Conservation (phyloP, 2,797 vertebrate species). For the Sciaenops ocellatus region DNA sequence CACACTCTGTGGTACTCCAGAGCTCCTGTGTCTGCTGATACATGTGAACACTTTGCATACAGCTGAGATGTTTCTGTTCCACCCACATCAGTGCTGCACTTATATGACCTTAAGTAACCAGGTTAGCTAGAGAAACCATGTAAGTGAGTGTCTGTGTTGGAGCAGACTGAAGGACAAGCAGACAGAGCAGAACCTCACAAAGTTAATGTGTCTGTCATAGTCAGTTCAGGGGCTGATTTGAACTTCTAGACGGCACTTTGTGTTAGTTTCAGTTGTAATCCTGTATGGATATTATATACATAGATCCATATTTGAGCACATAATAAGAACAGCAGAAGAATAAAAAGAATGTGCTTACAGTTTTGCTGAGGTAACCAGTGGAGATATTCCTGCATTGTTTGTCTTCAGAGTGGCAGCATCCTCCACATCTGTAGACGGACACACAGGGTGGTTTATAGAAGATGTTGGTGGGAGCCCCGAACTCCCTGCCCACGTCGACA, state of each 20-base stretch:
- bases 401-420: conserved; percentile 98
- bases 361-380: conserved; percentile 96
- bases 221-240: background rate
- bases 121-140: too few relatives aligned
- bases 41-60: background rate
- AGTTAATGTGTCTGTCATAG: too few relatives aligned
- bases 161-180: too few relatives aligned
- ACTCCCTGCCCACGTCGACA: conserved; percentile 98
- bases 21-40: background rate
- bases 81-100: background rate
- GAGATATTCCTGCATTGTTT: conserved; percentile 96
- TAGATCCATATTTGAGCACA: background rate
- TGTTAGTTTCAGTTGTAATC: too few relatives aligned
- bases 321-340: background rate
- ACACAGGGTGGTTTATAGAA: conserved; percentile 99
- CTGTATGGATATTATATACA: too few relatives aligned
- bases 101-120: background rate
- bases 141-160: background rate
- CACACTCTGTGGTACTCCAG: background rate
- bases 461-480: conserved; percentile 97
- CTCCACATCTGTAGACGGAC: conserved; percentile 99
- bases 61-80: background rate
- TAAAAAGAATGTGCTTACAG: conserved; percentile 84
- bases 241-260: too few relatives aligned
- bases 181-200: too few relatives aligned